phyloP scores from a whole-genome alignment of 2,113 vertebrate species.

The Boulengeromyrus knoepffleri region DNA sequence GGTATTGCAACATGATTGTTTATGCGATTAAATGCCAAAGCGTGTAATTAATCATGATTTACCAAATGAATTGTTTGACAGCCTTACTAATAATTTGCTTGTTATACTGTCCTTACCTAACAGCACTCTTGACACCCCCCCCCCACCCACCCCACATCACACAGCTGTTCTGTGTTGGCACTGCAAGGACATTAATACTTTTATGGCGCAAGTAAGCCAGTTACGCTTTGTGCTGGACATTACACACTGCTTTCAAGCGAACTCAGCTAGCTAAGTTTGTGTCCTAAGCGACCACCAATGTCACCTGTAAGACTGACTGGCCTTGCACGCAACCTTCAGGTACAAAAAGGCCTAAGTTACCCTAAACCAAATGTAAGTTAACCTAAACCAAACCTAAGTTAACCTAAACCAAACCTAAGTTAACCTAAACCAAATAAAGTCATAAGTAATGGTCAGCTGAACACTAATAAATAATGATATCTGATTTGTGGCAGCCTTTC shows the following conservation, averaged over 20 bases:
- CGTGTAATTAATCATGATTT: background rate
- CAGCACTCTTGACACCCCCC: background rate
- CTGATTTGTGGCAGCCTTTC: background rate
- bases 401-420: too few species aligned
- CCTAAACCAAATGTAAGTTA: background rate
- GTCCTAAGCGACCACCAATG: background rate
- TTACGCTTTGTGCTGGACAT: background rate
- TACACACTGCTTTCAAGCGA: background rate
- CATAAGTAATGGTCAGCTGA: background rate
- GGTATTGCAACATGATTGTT: background rate
- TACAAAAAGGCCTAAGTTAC: background rate
- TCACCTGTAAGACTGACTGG: background rate
- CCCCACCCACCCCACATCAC: background rate
- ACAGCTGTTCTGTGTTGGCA: background rate
- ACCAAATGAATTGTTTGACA: background rate
- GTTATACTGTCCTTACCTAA: background rate
- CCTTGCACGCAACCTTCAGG: background rate
- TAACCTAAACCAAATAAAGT: background rate
- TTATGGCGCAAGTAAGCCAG: background rate
- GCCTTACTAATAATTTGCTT: background rate
- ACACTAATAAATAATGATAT: background rate
- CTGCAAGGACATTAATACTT: background rate
- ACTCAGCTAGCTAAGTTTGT: background rate
- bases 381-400: background rate
- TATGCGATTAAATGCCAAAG: background rate